A percentile compares a stretch with the other conserved stretches of the same genome.
These are phyloP conservation scores for Odontophorus gujanensis DNA, from an alignment of 2,113 vertebrate genomes.

Conservation along the genomic window DNA sequence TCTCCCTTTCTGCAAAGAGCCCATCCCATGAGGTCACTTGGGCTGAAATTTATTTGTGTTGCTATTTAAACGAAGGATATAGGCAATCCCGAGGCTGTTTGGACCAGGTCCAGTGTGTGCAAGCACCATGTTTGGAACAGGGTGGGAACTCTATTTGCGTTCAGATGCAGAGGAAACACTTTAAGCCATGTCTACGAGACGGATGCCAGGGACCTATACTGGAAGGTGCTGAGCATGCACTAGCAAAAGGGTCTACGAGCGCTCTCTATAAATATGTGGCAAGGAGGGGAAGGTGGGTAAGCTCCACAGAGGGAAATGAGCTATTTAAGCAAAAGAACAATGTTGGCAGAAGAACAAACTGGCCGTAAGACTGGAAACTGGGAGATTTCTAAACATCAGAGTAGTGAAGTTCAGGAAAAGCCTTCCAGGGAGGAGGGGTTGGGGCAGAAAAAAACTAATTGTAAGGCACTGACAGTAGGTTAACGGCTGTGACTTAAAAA, in stretches of 20 bases:
- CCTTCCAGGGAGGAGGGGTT: background rate
- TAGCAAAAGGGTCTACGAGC: background rate
- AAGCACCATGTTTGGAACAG: constrained; percentile 41
- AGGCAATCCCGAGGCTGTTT: constrained; percentile 58
- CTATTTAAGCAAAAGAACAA: constrained; percentile 64
- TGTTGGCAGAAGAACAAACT: constrained; percentile 72
- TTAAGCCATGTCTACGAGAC: background rate
- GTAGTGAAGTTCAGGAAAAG: constrained; percentile 49
- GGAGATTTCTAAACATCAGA: constrained; percentile 59
- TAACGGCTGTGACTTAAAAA: constrained; percentile 27
- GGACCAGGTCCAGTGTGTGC: constrained; percentile 12
- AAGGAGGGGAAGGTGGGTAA: constrained; percentile 49
- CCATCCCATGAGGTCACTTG: background rate
- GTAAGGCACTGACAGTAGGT: background rate
- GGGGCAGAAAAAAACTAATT: background rate
- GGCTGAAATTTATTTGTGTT: constrained; percentile 63
- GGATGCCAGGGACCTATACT: constrained; percentile 37
- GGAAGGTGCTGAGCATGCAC: constrained; percentile 25
- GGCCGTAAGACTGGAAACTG: constrained; percentile 30
- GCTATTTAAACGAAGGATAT: constrained; percentile 62
- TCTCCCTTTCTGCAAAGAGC: background rate
- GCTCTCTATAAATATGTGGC: constrained; percentile 40
- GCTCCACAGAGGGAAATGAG: constrained; percentile 5
- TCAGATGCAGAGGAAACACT: constrained; percentile 58
- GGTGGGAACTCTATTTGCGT: constrained; percentile 46